Evolutionary conservation across 2,888 invertebrate genomes (phyloP).

Genomic region (Zaprionus bogoriensis): DNA sequence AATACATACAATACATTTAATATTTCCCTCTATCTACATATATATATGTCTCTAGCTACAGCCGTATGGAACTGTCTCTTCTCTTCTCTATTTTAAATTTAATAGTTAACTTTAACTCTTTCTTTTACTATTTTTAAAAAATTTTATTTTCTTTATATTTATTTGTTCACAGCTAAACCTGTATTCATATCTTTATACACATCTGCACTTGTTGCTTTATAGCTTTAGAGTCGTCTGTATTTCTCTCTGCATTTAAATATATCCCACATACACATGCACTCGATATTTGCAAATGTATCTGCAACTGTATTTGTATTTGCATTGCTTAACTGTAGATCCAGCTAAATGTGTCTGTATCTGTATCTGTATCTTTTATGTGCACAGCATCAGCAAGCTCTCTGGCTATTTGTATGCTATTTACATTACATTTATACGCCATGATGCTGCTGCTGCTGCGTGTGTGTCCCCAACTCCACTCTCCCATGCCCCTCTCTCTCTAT

Average conservation of each 20-base stretch:
- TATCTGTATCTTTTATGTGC: neutral
- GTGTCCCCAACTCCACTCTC: neutral
- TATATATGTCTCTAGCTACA: too few species aligned
- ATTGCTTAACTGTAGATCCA: neutral
- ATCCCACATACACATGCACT: neutral
- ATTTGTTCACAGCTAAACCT: neutral
- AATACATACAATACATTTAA: too few species aligned
- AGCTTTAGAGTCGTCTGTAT: neutral
- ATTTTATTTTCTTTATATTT: neutral
- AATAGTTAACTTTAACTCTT: too few species aligned
- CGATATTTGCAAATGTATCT: conserved; percentile 6
- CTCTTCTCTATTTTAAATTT: too few species aligned
- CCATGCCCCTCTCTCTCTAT: neutral
- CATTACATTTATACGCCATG: conserved; percentile 22
- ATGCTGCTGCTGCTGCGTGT: conserved; percentile 8
- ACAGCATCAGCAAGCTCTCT: neutral
- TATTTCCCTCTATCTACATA: too few species aligned
- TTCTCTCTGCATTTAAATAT: neutral
- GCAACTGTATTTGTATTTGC: conserved; percentile 6
- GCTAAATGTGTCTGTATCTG: conserved; percentile 1
- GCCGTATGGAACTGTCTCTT: too few species aligned
- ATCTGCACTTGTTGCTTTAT: neutral
- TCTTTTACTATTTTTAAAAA: too few species aligned
- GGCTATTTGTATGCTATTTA: conserved; percentile 15
- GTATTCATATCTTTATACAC: neutral